A percentile compares a stretch with the other conserved stretches of the same genome.
Evolutionary conservation across 2,888 invertebrate genomes (phyloP).

Genomic region (Smittia aterrima): DNA sequence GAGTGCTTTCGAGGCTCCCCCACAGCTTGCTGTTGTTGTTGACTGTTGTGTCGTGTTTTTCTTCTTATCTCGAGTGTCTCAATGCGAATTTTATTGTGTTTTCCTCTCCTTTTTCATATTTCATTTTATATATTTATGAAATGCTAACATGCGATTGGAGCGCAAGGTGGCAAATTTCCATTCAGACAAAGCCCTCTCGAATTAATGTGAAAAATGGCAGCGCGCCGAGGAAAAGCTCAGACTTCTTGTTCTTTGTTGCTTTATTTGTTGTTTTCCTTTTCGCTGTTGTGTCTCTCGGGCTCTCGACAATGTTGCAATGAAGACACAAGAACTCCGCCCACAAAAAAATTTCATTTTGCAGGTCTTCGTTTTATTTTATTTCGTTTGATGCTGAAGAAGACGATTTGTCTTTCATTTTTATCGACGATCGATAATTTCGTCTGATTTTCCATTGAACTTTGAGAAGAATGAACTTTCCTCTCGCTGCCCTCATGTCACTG

Average conservation of each 20-base stretch:
- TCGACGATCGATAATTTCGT: neutral
- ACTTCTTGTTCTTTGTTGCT: neutral
- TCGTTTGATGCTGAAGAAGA: too few species aligned
- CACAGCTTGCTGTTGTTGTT: neutral
- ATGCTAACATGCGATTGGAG: neutral
- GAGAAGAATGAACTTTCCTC: neutral
- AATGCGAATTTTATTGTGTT: conserved; percentile 16
- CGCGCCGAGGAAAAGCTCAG: neutral
- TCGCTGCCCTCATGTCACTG: too few species aligned
- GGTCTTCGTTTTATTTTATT: too few species aligned
- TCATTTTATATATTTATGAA: neutral
- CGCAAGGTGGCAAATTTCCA: neutral
- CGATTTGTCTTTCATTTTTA: neutral
- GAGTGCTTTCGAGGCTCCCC: conserved; percentile 2
- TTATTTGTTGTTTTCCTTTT: conserved; percentile 4
- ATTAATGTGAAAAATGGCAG: neutral
- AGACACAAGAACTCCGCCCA: conserved; percentile 1
- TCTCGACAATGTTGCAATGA: neutral
- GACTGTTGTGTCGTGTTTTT: conserved; percentile 1
- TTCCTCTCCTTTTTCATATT: neutral
- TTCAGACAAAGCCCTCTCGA: neutral
- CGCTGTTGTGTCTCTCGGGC: neutral
- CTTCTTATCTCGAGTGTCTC: conserved; percentile 1
- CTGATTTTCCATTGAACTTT: neutral
- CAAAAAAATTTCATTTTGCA: neutral